A percentile compares a stretch with the other conserved stretches of the same genome.
Evolutionary conservation across 64 coral and sea anemone species (phyloP).

Genomic region (Hydrozoanthus tunicans): DNA sequence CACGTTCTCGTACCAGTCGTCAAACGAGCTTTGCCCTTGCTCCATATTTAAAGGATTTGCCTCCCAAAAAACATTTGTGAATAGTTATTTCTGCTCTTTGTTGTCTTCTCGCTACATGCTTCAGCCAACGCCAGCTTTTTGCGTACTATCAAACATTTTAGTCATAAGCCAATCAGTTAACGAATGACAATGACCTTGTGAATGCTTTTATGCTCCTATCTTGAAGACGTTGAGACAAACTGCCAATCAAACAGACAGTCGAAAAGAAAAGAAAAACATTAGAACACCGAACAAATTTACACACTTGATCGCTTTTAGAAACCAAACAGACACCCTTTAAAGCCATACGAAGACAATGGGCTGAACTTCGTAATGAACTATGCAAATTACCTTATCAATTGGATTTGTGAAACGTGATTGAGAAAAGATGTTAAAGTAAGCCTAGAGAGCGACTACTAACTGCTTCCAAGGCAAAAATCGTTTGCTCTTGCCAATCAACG

Average conservation of each 20-base stretch:
- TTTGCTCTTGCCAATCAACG: neutral
- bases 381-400: neutral
- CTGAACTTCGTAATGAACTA: conserved; percentile 21
- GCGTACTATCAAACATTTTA: conserved; percentile 10
- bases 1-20: conserved; percentile 22
- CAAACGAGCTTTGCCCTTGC: neutral
- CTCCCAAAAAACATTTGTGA: neutral
- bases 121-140: neutral
- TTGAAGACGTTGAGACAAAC: neutral
- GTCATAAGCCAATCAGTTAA: neutral
- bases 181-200: conserved; percentile 17
- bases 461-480: no score
- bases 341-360: conserved; percentile 1
- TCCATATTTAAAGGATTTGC: conserved; percentile 13
- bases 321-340: neutral
- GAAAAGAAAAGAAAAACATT: conserved; percentile 12
- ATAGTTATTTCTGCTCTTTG: neutral
- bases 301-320: conserved; percentile 19
- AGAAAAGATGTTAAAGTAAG: no score
- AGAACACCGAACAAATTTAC: neutral
- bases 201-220: conserved; percentile 18
- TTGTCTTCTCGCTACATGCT: neutral
- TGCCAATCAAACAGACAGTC: conserved; percentile 49
- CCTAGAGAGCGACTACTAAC: no score
- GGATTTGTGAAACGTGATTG: no score